Base-by-base conservation (phyloP, 1,140 invertebrate species). In the Cyrtorhinus lividipennis region DNA sequence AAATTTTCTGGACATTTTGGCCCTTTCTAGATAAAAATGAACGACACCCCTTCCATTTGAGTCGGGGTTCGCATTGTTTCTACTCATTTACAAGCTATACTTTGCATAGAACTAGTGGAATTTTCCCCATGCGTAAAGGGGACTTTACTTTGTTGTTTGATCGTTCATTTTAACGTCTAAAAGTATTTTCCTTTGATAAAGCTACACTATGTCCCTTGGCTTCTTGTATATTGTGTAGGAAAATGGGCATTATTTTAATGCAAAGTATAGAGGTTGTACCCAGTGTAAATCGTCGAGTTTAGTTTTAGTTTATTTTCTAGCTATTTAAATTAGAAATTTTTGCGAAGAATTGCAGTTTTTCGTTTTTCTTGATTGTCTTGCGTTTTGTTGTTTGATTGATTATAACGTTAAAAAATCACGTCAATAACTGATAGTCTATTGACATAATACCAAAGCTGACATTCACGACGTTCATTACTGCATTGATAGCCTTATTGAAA, bases 101-200 rank as follows among this genome's bases (percentile, higher is more conserved):
- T 87, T 87, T 87, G 85, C 85, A 87, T 87, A 85, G 83, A 86
- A 84, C 83, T 86, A 86, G 83, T 86, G 84, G 80, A 85, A 67
- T 83, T 85, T 85, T 85, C 84, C 82, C 81, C 74, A 63, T 59
- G 59, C 61, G 24, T 64, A 25, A 44, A 53, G 48, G 48, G 48
- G 48, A 53, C 48, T 53, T 53, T 22, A 53, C 48, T 53, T 53
- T 13, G 38, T 62, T 13, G 24, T 23, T 58, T 58, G n/a, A n/a
- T 26, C 27, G 62, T 45, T 64, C 24, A 22, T 61, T 59, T 56
- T 25, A 53, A 61, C n/a, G n/a, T 24, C 59, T 59, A 5, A 38
- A 25, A 23, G 59, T 45, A 56, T 56, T 61, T 60, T 59, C 27
- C 13, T 58, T 2, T 22, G 24, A 23, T 24, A 13, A 24, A 27